phyloP scores from a whole-genome alignment of 2,797 vertebrate genomes.

The Rhyacichthys aspro region DNA sequence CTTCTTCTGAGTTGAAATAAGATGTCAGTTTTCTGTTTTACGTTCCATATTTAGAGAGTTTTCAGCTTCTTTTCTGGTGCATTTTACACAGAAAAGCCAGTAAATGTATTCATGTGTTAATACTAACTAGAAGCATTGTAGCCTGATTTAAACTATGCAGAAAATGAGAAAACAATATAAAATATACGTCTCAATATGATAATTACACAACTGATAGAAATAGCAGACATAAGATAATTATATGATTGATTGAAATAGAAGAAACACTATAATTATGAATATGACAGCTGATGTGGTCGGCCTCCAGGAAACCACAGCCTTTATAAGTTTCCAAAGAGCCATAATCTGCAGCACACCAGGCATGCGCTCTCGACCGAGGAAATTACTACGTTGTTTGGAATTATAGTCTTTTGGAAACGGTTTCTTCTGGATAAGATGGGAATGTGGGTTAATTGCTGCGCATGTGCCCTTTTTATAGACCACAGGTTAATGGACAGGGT shows the following conservation, averaged over 20 bases:
- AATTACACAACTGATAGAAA: conserved; percentile 76
- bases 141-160: background rate
- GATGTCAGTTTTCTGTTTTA: no score
- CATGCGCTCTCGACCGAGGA: conserved; percentile 74
- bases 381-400: conserved; percentile 81
- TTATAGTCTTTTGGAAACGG: conserved; percentile 80
- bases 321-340: conserved; percentile 75
- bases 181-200: conserved; percentile 56
- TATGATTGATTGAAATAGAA: conserved; percentile 79
- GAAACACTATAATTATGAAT: conserved; percentile 79
- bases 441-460: conserved; percentile 77
- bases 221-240: conserved; percentile 77
- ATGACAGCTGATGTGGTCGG: conserved; percentile 81
- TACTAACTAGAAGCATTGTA: no score
- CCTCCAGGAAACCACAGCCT: conserved; percentile 77
- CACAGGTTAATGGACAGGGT: conserved; percentile 72
- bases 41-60: no score
- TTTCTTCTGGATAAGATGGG: conserved; percentile 71
- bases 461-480: conserved; percentile 67
- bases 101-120: background rate
- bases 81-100: no score
- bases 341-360: conserved; percentile 79
- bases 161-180: conserved; percentile 24
- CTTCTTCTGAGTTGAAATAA: conserved; percentile 8
- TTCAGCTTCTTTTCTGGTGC: no score